Percentiles rank a stretch among this genome's conserved stretches.
phyloP scores from a whole-genome alignment of 1,140 invertebrate genomes.

The Cydia splendana region DNA sequence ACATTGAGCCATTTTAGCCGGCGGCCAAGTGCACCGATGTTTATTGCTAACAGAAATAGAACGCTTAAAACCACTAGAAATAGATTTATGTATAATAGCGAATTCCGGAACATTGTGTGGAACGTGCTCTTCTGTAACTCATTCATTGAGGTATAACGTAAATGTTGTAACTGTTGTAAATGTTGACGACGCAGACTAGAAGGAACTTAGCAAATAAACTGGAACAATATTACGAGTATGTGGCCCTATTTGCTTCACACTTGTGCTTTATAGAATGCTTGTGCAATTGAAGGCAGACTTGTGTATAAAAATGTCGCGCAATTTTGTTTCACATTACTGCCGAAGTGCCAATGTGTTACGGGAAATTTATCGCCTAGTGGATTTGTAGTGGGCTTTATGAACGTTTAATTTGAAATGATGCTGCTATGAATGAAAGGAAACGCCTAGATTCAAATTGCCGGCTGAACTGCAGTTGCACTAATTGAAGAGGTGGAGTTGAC shows the following conservation, averaged over 20 bases:
- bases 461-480: slow-evolving; percentile 55
- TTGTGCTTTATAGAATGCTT: too few species aligned
- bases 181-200: too few species aligned
- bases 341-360: too few species aligned
- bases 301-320: too few species aligned
- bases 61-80: slow-evolving; percentile 34
- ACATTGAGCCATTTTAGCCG: slow-evolving; percentile 74
- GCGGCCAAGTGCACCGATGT: slow-evolving; percentile 74
- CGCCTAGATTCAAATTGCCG: slow-evolving; percentile 55
- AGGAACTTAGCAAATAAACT: too few species aligned
- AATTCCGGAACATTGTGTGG: neutral
- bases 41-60: slow-evolving; percentile 64
- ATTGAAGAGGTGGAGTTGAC: slow-evolving; percentile 52
- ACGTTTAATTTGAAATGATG: slow-evolving; percentile 32
- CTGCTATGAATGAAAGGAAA: slow-evolving; percentile 50
- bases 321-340: too few species aligned
- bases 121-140: neutral
- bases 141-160: neutral
- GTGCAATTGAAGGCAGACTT: too few species aligned
- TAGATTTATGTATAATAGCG: slow-evolving; percentile 12
- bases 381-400: neutral
- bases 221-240: too few species aligned
- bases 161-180: neutral
- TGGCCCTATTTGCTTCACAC: too few species aligned
- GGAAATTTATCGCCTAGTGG: too few species aligned